Evolutionary conservation across 1,140 invertebrate genomes (phyloP), one percentile per base, ranked within the genome.

Genomic region (Drosophila sturtevanti): DNA sequence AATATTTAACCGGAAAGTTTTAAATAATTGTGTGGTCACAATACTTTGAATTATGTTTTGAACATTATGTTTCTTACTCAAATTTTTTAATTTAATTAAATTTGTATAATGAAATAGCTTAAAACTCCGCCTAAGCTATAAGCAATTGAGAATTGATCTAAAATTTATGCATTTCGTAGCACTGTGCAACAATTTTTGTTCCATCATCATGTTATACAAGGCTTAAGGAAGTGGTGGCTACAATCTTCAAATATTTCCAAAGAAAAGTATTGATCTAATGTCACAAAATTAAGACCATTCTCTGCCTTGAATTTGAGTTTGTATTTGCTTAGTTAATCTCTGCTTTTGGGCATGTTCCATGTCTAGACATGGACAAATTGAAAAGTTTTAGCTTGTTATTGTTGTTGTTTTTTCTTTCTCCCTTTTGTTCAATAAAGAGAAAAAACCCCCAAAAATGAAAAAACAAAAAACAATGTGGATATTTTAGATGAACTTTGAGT

Each of bases 311-410:
- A 21, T 48, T 21, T 48, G 16, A 48, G 18, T 48, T 21, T 3
- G 41, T 48, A 60, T 60, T 60, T 60, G 18, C 35, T 60, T 41
- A 22, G 34, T 60, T 60, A 24, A 60, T 22, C 41, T 60, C 41
- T 41, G 18, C 58, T 35, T 16, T 24, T 58, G 55, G 16, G 2
- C 41, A 37, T 58, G 11, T 16, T 7, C 0, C 3, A n/a, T n/a
- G 58, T 60, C 58, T 60, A 60, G 58, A 60, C 58, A 35, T 38
- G 37, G 12, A 12, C 18, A 41, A 41, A 60, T 41, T 41, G 34
- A 37, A 60, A 60, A 60, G 18, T 60, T 59, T 34, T 56, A n/a
- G 3, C 18, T 48, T 48, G 3, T 9, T 44, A 9, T 44, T 18
- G 4, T 16, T 16, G 14, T 16, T 18, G 9, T 18, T 48, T 44